phyloP scores from a whole-genome alignment of 2,797 vertebrate species.

The Steatocranus sp. region DNA sequence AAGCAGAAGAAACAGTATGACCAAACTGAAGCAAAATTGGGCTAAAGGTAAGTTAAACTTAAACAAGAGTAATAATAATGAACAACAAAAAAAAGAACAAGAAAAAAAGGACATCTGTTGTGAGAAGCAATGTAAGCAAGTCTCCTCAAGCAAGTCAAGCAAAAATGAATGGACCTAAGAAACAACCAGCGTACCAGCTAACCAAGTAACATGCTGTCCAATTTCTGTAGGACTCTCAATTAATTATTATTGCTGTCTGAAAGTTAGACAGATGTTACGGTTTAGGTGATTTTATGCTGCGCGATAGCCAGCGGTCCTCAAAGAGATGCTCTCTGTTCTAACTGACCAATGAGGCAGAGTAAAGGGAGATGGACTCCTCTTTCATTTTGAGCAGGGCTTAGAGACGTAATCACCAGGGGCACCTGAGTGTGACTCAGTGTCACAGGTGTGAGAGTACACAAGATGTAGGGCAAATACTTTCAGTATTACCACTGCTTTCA shows the following conservation, averaged over 20 bases:
- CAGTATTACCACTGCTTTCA: neutral
- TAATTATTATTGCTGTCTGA: slow-evolving; percentile 12
- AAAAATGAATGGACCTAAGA: neutral
- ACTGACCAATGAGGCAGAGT: slow-evolving; percentile 21
- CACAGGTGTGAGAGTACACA: slow-evolving; percentile 10
- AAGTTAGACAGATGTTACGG: neutral
- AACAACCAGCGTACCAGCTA: neutral
- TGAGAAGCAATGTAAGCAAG: neutral
- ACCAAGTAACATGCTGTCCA: neutral
- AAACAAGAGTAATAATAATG: neutral
- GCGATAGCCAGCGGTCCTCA: neutral
- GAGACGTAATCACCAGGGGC: slow-evolving; percentile 40
- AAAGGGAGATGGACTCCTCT: slow-evolving; percentile 23
- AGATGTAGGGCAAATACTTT: slow-evolving; percentile 17
- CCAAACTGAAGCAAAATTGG: neutral
- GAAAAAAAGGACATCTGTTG: neutral
- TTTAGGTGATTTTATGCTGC: neutral
- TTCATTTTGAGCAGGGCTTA: slow-evolving; percentile 4
- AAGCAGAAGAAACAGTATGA: neutral
- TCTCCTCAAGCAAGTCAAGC: neutral
- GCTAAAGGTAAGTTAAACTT: neutral
- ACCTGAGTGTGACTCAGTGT: slow-evolving; percentile 39
- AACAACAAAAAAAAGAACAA: neutral
- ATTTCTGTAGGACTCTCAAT: neutral
- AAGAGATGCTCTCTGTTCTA: slow-evolving; percentile 20